These are phyloP conservation scores for Meandrusa payeni DNA, from an alignment of 2,888 invertebrate species.

Conservation along the genomic window DNA sequence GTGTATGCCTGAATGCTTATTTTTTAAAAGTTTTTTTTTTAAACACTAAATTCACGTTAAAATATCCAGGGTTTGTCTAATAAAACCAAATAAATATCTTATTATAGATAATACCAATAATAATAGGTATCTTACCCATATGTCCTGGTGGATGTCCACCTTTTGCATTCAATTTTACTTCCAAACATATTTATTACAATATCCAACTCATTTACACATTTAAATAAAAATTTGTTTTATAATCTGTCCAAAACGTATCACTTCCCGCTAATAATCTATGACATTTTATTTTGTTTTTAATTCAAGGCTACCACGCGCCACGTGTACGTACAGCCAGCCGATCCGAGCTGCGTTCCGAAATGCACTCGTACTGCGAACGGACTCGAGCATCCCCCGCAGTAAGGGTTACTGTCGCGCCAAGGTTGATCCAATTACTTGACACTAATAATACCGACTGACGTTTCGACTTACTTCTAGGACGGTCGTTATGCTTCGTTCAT, in stretches of 20 bases:
- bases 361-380: constrained; percentile 54
- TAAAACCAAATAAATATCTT: too few relatives aligned
- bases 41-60: too few relatives aligned
- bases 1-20: too few relatives aligned
- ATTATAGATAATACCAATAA: too few relatives aligned
- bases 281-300: constrained; percentile 25
- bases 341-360: constrained; percentile 48
- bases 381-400: constrained; percentile 46
- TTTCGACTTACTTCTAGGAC: constrained; percentile 27
- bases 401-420: constrained; percentile 70
- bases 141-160: constrained; percentile 66
- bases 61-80: too few relatives aligned
- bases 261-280: constrained; percentile 26
- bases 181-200: constrained; percentile 73
- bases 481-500: not conserved
- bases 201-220: not conserved
- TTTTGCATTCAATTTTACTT: constrained; percentile 80
- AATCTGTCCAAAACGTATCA: constrained; percentile 7
- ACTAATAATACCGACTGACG: constrained; percentile 50
- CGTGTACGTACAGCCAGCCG: constrained; percentile 34
- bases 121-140: too few relatives aligned
- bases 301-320: constrained; percentile 5
- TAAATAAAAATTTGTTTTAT: not conserved
- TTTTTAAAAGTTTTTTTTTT: too few relatives aligned
- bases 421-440: constrained; percentile 74